Conservation (phyloP, 2,113 vertebrate species). For the Mormyrus iriodes region DNA sequence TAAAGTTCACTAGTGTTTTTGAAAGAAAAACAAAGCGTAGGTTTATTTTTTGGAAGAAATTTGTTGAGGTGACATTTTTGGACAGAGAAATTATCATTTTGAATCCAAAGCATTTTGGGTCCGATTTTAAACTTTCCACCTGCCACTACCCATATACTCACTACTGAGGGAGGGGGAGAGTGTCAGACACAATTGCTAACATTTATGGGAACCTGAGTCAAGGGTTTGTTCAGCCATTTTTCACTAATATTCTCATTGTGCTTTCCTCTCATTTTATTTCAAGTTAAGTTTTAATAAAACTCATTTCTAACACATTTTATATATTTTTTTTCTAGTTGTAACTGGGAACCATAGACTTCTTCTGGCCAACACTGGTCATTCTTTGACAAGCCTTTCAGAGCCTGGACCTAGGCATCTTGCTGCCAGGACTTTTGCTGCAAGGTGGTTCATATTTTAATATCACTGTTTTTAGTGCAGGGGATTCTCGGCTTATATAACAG, state of each 20-base stretch:
- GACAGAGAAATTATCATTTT: background rate
- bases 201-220: background rate
- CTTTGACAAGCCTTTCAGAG: constrained; percentile 1
- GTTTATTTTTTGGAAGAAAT: background rate
- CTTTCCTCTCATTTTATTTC: background rate
- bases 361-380: constrained; percentile 26
- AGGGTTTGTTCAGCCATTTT: background rate
- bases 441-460: constrained; percentile 46
- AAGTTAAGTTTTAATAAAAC: background rate
- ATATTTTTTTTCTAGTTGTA: constrained; percentile 41
- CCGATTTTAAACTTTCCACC: background rate
- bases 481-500: background rate
- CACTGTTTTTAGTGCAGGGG: background rate
- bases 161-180: background rate
- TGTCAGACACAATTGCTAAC: background rate
- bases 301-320: background rate
- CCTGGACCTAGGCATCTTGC: constrained; percentile 24
- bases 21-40: background rate
- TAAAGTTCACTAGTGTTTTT: background rate
- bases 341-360: constrained; percentile 48
- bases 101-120: background rate
- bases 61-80: background rate
- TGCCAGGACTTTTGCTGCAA: constrained; percentile 48
- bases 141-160: background rate
- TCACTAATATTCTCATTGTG: background rate